Percentiles rank a stretch among this genome's conserved stretches.
Conservation (phyloP, 2,797 vertebrate genomes). For the Cacajao melanocephalus region DNA sequence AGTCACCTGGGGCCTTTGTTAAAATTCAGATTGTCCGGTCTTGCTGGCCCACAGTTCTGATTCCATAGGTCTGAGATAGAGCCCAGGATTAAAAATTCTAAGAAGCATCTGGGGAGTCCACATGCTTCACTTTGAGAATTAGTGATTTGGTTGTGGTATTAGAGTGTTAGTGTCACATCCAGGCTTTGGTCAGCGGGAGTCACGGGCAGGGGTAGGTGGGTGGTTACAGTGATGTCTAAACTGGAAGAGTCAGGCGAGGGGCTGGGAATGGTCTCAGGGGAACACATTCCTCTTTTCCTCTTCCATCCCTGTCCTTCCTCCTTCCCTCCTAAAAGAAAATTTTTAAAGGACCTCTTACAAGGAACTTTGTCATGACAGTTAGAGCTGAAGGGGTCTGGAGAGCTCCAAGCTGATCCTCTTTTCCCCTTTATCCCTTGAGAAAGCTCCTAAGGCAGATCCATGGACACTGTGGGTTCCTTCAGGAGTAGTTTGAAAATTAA, state of each 20-base stretch:
- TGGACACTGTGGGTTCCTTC: neutral
- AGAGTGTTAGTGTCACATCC: neutral
- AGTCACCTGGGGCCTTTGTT: neutral
- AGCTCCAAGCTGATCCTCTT: neutral
- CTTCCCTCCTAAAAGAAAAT: neutral
- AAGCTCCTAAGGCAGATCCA: neutral
- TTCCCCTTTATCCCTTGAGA: neutral
- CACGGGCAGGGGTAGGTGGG: rapidly evolving
- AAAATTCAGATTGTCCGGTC: neutral
- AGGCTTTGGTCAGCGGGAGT: neutral
- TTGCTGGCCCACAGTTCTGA: neutral
- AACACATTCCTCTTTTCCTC: neutral
- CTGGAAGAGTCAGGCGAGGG: neutral
- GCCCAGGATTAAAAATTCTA: neutral
- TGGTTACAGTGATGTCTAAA: neutral
- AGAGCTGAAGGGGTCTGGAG: neutral
- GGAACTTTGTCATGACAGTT: neutral
- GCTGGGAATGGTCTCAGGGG: neutral
- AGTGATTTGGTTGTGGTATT: neutral
- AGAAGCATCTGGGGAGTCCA: neutral
- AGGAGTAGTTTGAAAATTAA: neutral
- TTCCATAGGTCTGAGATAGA: neutral
- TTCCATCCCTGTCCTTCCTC: neutral
- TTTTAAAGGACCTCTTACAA: neutral
- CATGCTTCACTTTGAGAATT: neutral